Base-by-base conservation (phyloP, 2,113 vertebrate species). In the Rhinoptilus africanus region DNA sequence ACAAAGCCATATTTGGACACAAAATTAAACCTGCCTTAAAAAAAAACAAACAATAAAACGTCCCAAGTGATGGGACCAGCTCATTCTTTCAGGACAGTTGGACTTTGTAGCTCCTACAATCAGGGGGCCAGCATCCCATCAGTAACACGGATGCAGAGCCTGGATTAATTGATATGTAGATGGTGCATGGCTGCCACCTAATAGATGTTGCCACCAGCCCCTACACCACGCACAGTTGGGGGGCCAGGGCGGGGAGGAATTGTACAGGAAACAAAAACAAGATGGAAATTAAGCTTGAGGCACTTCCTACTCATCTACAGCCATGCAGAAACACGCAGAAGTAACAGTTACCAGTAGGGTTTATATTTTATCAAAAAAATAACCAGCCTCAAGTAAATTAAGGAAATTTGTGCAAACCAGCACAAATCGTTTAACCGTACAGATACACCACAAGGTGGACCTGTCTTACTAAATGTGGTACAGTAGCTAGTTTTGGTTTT, bases 331-430 rank as follows among this genome's bases (percentile, higher is more conserved):
- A 92, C 56, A 95, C n/a, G 23, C 57, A 96, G 30, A 77, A 71
- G 53, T 91, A 83, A 95, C 78, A 60, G 43, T 56, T 71, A 80
- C 56, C 92, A 89, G 50, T 7, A 79, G 64, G 79, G 56, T 63
- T 89, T 89, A 22, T 43, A 53, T 37, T 89, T 91, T 47, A 91
- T 43, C 64, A 81, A 66, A 48, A 48, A 94, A 86, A 91, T 79
- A 93, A 97, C 93, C 92, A 97, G 97, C 83, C 21, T 95, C 95
- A 97, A 96, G 92, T 88, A 91, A 89, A 69, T 63, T 10, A 76
- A 94, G 62, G 57, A 37, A 77, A 88, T 74, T 93, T 94, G 94
- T 88, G 89, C 75, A 90, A 96, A 95, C 35, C 4, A 72, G 94
- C 85, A 97, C 84, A 93, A 92, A 96, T 72, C 68, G 35, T 62